Base-by-base conservation (phyloP, 2,888 invertebrate genomes). In the Apotomis betuletana region DNA sequence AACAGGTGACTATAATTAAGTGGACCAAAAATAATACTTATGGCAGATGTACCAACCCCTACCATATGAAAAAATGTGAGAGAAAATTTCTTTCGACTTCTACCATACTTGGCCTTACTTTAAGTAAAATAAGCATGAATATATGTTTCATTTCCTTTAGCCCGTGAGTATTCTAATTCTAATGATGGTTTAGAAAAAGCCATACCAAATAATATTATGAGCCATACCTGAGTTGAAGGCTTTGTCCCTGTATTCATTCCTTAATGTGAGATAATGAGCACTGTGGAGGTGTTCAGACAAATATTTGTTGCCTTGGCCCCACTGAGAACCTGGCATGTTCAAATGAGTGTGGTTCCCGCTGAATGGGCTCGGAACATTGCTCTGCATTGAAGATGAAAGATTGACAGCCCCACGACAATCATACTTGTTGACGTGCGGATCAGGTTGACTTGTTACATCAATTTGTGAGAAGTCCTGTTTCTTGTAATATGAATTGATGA, bases 271-370 rank as follows among this genome's bases (percentile, higher is more conserved):
- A 80, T 95, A 95, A 84, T 96, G 96, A 4, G 95, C 94, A 75
- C 94, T 94, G 75, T 96, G 95, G 83, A 96, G 92, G 79, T 96
- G 94, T 77, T 95, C 95, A 51, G 96, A 95, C 69, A 96, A 90
- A 81, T 96, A 96, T 85, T 96, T 96, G 65, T 94, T 93, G 67
- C 95, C 95, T 83, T 95, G 95, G 4, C 95, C 94, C 95, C 95
- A 95, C 75, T 96, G 95, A 0, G 96, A 96, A 1, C 96, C 96
- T 0, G 96, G 96, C 96, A 96, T 96, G 77, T 95, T 95, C n/a
- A 96, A 88, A 80, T 96, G 95, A n/a, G 94, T 95, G 75, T 94
- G 89, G 75, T 93, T 92, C 0, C 94, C 94, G 75, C 94, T 94
- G 76, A 95, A 96, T 0, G 96, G 96, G 73, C 94, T 94, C 0